Conservation (phyloP, 2,797 vertebrate species). For the Anolis apletophallus region DNA sequence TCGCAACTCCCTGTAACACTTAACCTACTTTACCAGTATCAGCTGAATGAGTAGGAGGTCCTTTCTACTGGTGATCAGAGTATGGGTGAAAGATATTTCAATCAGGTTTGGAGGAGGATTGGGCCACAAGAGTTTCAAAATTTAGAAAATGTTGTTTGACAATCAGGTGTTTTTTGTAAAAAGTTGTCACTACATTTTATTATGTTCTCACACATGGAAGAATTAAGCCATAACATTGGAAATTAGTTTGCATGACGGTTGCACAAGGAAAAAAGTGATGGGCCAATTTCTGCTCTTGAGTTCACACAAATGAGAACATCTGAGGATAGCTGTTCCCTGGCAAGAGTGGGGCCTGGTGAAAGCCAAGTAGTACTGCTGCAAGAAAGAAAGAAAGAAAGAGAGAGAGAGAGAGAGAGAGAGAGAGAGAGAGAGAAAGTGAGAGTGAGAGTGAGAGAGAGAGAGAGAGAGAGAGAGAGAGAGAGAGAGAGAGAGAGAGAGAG, state of each 20-base stretch:
- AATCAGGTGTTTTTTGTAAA: background rate
- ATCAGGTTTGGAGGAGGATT: too few relatives aligned
- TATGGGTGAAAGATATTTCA: too few relatives aligned
- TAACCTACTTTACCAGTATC: too few relatives aligned
- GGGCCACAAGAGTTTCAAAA: background rate
- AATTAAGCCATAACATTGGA: background rate
- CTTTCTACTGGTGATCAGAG: too few relatives aligned
- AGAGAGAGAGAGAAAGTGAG: background rate
- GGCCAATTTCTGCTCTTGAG: too few relatives aligned
- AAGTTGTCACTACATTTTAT: background rate
- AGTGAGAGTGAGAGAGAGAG: too few relatives aligned
- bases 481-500: background rate
- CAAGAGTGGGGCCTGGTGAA: background rate
- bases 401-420: background rate
- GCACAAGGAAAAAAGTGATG: background rate
- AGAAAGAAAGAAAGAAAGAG: background rate
- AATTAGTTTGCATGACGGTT: background rate
- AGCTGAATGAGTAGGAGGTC: too few relatives aligned
- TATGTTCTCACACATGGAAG: background rate
- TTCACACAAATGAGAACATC: background rate
- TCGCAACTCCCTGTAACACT: too few relatives aligned
- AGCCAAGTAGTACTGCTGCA: background rate
- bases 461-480: background rate
- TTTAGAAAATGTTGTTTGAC: background rate
- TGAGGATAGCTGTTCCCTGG: background rate